Base-by-base conservation (phyloP, 2,113 vertebrate species). In the Phylloscopus trochilus region DNA sequence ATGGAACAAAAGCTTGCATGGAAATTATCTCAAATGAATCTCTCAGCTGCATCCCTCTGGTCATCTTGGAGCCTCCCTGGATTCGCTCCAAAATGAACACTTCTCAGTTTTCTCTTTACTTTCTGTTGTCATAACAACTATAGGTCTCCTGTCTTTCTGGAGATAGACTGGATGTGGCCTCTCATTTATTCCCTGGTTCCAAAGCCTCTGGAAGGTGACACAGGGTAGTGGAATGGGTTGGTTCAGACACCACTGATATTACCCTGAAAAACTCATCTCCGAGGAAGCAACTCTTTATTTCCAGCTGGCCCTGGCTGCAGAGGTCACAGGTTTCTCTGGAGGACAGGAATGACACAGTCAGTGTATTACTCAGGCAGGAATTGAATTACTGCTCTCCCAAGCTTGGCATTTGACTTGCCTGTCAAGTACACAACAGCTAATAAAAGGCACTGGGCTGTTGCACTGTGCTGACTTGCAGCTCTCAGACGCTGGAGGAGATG, bases 401-500 rank as follows among this genome's bases (percentile, higher is more conserved):
- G 35, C 74, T 5, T 84, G 82, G 78, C 88, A 31, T 84, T 90
- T 87, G 90, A 69, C 90, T 73, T 52, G 87, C 74, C 74, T 90
- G 74, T 79, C 85, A 87, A 69, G 78, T 13, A 31, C 37, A 7
- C 21, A 59, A 58, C 47, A 59, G 37, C 74, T 67, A 53, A 87
- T 85, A 66, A 91, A 91, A 93, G 53, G 75, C 93, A 93, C 84
- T 31, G 78, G 53, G 78, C 90, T 90, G 93, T 90, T 87, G 62
- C 92, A 73, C 75, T 75, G 52, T 83, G 93, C 92, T 94, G 93
- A 91, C 78, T 93, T 24, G 49, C 78, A 87, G 41, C 74, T 93
- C 87, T 79, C 21, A 0, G 51, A 55, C 24, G 60, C 44, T 19
- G 58, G 21, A 75, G 81, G 81, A 90, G 58, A 69, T 4, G 33